Evolutionary conservation across 2,113 vertebrate genomes (phyloP).

Genomic region (Gnathonemus longibarbis): DNA sequence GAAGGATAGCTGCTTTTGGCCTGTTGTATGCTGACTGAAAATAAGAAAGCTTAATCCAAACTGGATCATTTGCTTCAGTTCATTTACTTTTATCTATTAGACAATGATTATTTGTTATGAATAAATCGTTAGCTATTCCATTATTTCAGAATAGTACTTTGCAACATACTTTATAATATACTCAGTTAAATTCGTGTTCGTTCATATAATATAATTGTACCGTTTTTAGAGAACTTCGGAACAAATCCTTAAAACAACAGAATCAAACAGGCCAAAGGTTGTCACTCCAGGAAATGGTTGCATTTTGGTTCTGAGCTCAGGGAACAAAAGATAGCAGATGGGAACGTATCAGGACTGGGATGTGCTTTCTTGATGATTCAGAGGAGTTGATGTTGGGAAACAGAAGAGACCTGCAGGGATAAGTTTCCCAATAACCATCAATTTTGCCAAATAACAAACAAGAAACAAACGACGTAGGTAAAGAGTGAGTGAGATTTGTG

Average conservation of each 20-base stretch:
- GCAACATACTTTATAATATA: not conserved
- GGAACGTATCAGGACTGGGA: not conserved
- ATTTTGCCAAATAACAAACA: not conserved
- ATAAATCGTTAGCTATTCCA: not conserved
- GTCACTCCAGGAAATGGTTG: not conserved
- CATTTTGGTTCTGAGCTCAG: not conserved
- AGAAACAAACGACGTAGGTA: not conserved
- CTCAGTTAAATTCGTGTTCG: not conserved
- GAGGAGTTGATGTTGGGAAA: not conserved
- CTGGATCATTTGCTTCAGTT: not conserved
- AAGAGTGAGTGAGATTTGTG: not conserved
- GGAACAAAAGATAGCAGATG: not conserved
- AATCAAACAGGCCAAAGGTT: not conserved
- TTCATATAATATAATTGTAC: not conserved
- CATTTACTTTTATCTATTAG: not conserved
- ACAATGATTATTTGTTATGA: not conserved
- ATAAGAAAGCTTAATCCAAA: not conserved
- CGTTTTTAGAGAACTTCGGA: not conserved
- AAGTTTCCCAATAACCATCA: not conserved
- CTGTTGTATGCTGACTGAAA: not conserved
- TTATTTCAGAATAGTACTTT: not conserved
- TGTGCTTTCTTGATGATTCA: not conserved
- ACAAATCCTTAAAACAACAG: not conserved
- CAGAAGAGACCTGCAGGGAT: not conserved
- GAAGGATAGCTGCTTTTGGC: not conserved